Base-by-base conservation (phyloP, 2,113 vertebrate species). In the Mormyrus lacerda region DNA sequence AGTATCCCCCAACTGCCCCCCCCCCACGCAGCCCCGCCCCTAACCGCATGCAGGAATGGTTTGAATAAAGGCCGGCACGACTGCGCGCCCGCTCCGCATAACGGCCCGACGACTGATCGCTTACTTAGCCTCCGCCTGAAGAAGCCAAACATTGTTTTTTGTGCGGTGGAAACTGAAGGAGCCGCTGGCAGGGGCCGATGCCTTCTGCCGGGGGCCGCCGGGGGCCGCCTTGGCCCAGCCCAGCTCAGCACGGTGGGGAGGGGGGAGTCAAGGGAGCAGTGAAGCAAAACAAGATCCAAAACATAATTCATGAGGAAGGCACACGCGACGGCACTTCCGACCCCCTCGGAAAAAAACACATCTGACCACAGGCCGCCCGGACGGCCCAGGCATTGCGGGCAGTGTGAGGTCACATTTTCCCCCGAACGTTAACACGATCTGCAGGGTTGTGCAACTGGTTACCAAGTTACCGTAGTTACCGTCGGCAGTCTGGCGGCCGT, bases 31-130 rank as follows among this genome's bases (percentile, higher is more conserved):
- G 90, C 91, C 93, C 85, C 91, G 89, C 92, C 92, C 89, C 94
- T 91, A 89, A 97, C 96, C 97, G 94, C 97, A 96, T 96, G 94
- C 94, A 94, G 96, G 96, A 97, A 96, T 97, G 97, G 96, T 98
- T 98, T 96, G 94, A 97, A 97, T 97, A 95, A 98, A 97, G 93
- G 91, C 94, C 96, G 95, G 96, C 95, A 94, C 91, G 95, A 92
- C 95, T 97, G 96, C 96, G 95, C 97, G 96, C 97, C 94, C 96
- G 92, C 92, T 89, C 91, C 93, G 96, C 91, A 96, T 88, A 91
- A 93, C 94, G 94, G 92, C 89, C 95, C 83, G 93, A 96, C 93
- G 94, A 97, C 94, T 88, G 87, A 96, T 93, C 94, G 96, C 96
- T 98, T 97, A 96, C 95, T 97, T 96, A 96, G 96, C 95, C 96